Percentiles rank a stretch among this genome's conserved stretches.
These are phyloP conservation scores for Chirona hameri DNA, from an alignment of 2,888 invertebrate species.

Conservation along the genomic window DNA sequence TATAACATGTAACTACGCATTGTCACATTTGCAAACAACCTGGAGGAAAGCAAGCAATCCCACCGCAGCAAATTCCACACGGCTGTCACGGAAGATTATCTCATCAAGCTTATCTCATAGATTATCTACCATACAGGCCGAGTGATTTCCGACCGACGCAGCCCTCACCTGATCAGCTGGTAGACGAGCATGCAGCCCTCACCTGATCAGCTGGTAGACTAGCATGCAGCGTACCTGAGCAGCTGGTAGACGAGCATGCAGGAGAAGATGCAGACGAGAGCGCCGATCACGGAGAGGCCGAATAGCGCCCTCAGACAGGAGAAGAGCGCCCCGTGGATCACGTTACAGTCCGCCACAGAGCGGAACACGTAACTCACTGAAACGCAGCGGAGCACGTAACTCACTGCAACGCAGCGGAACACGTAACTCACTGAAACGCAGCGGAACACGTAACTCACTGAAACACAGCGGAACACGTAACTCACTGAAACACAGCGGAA, in stretches of 20 bases:
- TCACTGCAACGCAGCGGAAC: slow-evolving; percentile 70
- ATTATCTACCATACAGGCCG: too few species aligned
- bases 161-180: slow-evolving; percentile 55
- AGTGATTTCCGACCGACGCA: background rate
- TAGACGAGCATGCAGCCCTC: slow-evolving; percentile 89
- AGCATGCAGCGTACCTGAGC: slow-evolving; percentile 60
- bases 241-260: slow-evolving; percentile 89
- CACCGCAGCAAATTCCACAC: too few species aligned
- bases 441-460: background rate
- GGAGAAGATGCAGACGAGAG: slow-evolving; percentile 84
- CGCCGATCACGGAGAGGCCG: slow-evolving; percentile 85
- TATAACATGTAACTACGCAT: too few species aligned
- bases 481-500: slow-evolving; percentile 63
- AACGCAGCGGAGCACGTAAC: background rate
- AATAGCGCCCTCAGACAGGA: slow-evolving; percentile 83
- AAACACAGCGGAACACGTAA: too few species aligned
- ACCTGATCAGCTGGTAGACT: slow-evolving; percentile 87
- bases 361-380: slow-evolving; percentile 73
- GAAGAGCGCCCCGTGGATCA: slow-evolving; percentile 84
- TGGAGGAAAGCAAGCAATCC: too few species aligned
- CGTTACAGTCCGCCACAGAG: slow-evolving; percentile 79
- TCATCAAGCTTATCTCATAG: too few species aligned
- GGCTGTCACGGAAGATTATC: too few species aligned
- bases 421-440: slow-evolving; percentile 60
- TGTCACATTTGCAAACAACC: too few species aligned